phyloP scores from a whole-genome alignment of 2,888 invertebrate genomes.

The Anarsia innoxiella region DNA sequence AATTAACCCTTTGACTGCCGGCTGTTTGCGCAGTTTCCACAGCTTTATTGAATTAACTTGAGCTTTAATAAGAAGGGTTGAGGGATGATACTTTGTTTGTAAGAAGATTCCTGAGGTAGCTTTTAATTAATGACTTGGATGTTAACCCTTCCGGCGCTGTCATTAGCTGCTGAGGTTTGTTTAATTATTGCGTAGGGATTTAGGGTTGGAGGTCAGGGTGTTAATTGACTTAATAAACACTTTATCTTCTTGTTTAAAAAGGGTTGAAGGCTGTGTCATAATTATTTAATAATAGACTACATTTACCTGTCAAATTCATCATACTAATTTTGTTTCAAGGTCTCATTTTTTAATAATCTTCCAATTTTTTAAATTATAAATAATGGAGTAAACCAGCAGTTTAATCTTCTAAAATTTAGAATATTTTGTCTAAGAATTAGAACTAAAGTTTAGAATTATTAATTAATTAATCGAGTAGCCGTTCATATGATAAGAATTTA shows the following conservation, averaged over 20 bases:
- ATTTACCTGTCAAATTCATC: too few species aligned
- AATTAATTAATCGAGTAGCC: too few species aligned
- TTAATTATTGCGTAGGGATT: constrained; percentile 46
- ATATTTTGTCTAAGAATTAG: too few species aligned
- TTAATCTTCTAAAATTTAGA: too few species aligned
- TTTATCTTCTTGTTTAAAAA: constrained; percentile 21
- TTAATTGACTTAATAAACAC: constrained; percentile 34
- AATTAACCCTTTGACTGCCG: constrained; percentile 71
- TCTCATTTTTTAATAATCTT: too few species aligned
- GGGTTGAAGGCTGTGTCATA: constrained; percentile 13
- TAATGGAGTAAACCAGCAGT: too few species aligned
- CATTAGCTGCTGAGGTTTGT: constrained; percentile 55
- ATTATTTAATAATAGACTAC: too few species aligned
- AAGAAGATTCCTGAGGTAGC: constrained; percentile 55
- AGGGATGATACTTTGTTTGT: constrained; percentile 65
- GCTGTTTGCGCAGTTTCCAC: constrained; percentile 66
- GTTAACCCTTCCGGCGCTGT: constrained; percentile 47
- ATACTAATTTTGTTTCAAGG: too few species aligned
- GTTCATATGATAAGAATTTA: too few species aligned
- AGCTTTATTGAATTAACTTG: constrained; percentile 67
- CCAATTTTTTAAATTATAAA: too few species aligned
- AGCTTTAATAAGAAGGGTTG: constrained; percentile 56
- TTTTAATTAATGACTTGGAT: constrained; percentile 60
- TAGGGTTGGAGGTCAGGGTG: constrained; percentile 44
- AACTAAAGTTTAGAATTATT: too few species aligned